Conservation (phyloP, 1,140 invertebrate genomes). For the Pseudomyrmex pallidus region DNA sequence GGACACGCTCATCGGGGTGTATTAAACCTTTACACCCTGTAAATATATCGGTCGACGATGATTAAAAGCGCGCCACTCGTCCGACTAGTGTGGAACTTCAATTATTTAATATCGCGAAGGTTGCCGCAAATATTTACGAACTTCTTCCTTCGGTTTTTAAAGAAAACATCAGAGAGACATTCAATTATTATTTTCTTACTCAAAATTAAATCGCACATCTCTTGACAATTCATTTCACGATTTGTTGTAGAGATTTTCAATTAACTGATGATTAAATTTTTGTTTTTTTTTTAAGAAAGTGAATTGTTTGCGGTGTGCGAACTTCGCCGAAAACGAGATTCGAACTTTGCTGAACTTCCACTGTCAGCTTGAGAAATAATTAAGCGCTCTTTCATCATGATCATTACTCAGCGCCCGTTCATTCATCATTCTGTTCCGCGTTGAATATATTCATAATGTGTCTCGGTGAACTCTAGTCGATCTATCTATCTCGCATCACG, state of each 20-base stretch:
- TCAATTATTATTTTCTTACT: too few relatives aligned
- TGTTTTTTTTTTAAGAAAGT: neutral
- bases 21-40: slow-evolving; percentile 27
- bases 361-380: slow-evolving; percentile 21
- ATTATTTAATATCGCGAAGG: slow-evolving; percentile 13
- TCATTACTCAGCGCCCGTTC: slow-evolving; percentile 17
- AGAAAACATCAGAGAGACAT: too few relatives aligned
- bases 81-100: neutral
- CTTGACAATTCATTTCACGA: neutral
- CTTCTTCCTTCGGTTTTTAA: neutral
- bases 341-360: slow-evolving; percentile 1
- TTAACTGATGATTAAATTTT: neutral
- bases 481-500: neutral
- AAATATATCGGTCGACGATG: slow-evolving; percentile 33
- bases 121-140: neutral
- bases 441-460: slow-evolving; percentile 17
- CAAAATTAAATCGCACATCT: neutral
- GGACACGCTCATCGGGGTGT: slow-evolving; percentile 58
- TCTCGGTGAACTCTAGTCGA: neutral
- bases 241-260: neutral
- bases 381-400: slow-evolving; percentile 43
- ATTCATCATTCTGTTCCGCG: slow-evolving; percentile 26
- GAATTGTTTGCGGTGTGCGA: slow-evolving; percentile 14
- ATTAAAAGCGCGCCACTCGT: slow-evolving; percentile 18
- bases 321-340: neutral